phyloP scores from a whole-genome alignment of 2,888 invertebrate genomes.

The Argynnis bischoffii region DNA sequence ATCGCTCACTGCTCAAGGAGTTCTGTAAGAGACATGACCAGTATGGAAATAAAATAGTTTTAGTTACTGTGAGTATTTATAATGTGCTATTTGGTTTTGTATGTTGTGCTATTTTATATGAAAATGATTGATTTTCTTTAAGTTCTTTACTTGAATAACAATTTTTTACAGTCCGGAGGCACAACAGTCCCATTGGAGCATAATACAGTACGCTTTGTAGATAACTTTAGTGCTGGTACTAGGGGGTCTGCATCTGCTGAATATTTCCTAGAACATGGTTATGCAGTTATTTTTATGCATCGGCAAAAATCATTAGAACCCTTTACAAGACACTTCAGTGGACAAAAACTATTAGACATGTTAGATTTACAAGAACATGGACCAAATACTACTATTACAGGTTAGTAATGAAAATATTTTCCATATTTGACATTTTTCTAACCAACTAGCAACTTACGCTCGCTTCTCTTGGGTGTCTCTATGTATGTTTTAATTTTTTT shows the following conservation, averaged over 20 bases:
- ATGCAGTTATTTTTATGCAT: constrained; percentile 97
- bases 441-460: too few species aligned
- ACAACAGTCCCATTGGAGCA: constrained; percentile 98
- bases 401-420: constrained; percentile 51
- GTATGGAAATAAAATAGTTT: constrained; percentile 86
- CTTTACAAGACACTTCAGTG: constrained; percentile 92
- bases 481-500: too few species aligned
- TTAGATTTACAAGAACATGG: constrained; percentile 85
- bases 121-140: neutral
- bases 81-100: neutral
- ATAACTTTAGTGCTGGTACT: constrained; percentile 99
- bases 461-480: too few species aligned
- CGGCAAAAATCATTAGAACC: constrained; percentile 95
- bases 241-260: constrained; percentile 97
- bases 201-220: constrained; percentile 98
- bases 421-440: too few species aligned
- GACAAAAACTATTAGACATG: constrained; percentile 90
- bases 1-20: constrained; percentile 86
- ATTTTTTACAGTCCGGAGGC: constrained; percentile 91
- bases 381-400: constrained; percentile 85
- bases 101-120: neutral
- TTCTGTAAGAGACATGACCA: constrained; percentile 88
- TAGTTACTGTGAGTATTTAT: constrained; percentile 87
- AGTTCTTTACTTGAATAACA: neutral
- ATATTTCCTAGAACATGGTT: constrained; percentile 92